Base-by-base conservation (phyloP, 1,140 invertebrate genomes). In the Conopomorpha cramerella region DNA sequence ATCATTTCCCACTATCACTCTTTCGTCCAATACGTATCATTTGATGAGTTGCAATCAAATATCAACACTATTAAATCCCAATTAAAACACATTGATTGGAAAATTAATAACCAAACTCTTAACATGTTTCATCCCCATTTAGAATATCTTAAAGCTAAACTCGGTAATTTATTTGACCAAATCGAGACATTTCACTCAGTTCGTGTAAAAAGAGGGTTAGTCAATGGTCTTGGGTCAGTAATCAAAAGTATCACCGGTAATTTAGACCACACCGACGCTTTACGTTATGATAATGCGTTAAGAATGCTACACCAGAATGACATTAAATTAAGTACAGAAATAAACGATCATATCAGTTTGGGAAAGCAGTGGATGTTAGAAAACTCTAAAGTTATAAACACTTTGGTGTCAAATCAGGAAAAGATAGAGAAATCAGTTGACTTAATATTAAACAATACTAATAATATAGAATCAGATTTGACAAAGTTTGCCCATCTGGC, bases 41-140 rank as follows among this genome's bases (percentile, higher is more conserved):
- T 45, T n/a, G n/a, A n/a, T 16, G 31, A 39, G 27, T 16, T 45
- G 0, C 13, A 29, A 8, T 13, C 34, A 7, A 29, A 37, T 25
- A 18, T 36, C 13, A 30, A 44, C 19, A 4, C 4, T 6, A 10
- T 23, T 23, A 4, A 23, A 4, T n/a, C n/a, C 10, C 13, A 36
- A 36, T 16, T 36, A 17, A 36, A 3, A 16, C 10, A 27, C 1
- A 36, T 36, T 12, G 15, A 36, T 16, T 23, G 16, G 16, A 36
- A 12, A 16, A n/a, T 36, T 16, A 28, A 8, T 33, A 8, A 19
- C 11, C 13, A 18, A n/a, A n/a, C n/a, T n/a, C n/a, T n/a, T n/a
- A n/a, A n/a, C n/a, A n/a, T n/a, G n/a, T n/a, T n/a, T n/a, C n/a
- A n/a, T n/a, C n/a, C n/a, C n/a, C n/a, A n/a, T n/a, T n/a, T n/a